Evolutionary conservation across 35 echinoderm and acorn worm species (phyloP).

Genomic region (Heliocidaris erythrogramma): DNA sequence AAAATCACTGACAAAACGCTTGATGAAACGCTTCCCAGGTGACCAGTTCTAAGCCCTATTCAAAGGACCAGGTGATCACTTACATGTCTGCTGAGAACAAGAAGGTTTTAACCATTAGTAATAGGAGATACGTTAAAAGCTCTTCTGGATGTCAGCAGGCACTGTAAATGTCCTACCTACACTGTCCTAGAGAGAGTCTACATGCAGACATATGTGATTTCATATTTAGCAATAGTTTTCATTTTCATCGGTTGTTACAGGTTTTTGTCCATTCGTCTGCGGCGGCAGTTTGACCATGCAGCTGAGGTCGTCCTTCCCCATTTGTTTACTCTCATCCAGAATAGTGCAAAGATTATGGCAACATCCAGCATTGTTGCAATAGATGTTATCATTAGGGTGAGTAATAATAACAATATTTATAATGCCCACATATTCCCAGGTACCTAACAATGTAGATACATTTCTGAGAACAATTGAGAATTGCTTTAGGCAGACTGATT

Average conservation of each 20-base stretch:
- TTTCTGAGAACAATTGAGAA: too few relatives aligned
- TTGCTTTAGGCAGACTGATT: too few relatives aligned
- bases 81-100: too few relatives aligned
- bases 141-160: not conserved
- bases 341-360: slow-evolving; percentile 96
- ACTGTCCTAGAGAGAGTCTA: not conserved
- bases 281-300: slow-evolving; percentile 92
- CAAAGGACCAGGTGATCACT: too few relatives aligned
- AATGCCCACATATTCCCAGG: too few relatives aligned
- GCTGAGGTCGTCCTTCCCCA: slow-evolving; percentile 79
- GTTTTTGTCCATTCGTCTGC: slow-evolving; percentile 72
- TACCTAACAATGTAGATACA: too few relatives aligned
- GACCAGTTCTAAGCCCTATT: too few relatives aligned
- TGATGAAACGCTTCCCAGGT: too few relatives aligned
- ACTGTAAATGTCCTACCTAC: not conserved
- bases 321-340: slow-evolving; percentile 83
- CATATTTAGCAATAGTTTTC: not conserved
- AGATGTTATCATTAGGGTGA: slow-evolving; percentile 83
- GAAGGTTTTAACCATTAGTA: too few relatives aligned
- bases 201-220: not conserved
- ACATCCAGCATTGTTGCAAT: slow-evolving; percentile 88
- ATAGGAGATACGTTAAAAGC: too few relatives aligned
- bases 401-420: not conserved
- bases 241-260: slow-evolving; percentile 29
- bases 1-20: too few relatives aligned